A percentile compares a stretch with the other conserved stretches of the same genome.
Conservation (phyloP, 2,797 vertebrate genomes). For the Acanthiza pusilla region DNA sequence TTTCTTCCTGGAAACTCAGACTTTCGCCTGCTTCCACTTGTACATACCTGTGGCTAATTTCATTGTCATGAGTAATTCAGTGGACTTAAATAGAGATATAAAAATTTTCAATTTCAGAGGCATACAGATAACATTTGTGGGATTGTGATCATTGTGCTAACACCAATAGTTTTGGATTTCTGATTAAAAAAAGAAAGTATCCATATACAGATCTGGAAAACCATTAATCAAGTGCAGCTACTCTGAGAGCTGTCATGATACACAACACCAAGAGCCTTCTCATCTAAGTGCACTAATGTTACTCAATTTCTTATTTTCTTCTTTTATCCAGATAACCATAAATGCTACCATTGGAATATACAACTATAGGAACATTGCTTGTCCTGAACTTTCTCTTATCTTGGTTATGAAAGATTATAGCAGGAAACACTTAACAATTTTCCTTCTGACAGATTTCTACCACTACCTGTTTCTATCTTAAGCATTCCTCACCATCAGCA, state of each 20-base stretch:
- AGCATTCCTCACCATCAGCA: neutral
- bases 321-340: neutral
- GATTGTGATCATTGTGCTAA: neutral
- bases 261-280: neutral
- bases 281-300: neutral
- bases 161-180: neutral
- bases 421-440: neutral
- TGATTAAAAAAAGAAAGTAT: neutral
- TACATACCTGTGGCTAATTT: neutral
- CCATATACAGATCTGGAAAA: neutral
- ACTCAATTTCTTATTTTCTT: neutral
- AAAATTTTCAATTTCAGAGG: neutral
- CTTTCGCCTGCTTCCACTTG: neutral
- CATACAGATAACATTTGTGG: neutral
- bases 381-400: neutral
- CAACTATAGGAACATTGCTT: neutral
- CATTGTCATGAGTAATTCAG: neutral
- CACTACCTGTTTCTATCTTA: neutral
- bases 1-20: neutral
- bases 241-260: neutral
- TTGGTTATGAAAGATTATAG: neutral
- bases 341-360: neutral
- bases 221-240: neutral
- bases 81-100: neutral
- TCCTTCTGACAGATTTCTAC: neutral